Conservation (phyloP, 1,140 invertebrate genomes). For the Onthophagus taurus region DNA sequence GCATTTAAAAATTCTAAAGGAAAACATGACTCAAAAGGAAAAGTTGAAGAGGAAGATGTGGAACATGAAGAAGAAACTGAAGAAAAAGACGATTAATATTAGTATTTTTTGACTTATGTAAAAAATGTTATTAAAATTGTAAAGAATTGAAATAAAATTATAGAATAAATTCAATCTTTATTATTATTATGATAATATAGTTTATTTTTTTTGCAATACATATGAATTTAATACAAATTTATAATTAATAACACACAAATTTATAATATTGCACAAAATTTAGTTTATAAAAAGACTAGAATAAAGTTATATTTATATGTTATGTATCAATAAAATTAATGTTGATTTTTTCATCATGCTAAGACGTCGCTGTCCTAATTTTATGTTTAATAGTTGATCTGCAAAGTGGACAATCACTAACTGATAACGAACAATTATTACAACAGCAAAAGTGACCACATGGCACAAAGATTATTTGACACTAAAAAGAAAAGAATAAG, state of each 20-base stretch:
- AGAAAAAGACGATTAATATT: constrained; percentile 5
- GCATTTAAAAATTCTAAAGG: constrained; percentile 4
- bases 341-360: too few relatives aligned
- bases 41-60: constrained; percentile 3
- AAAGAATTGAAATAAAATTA: too few relatives aligned
- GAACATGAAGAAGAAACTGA: constrained; percentile 6
- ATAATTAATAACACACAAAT: too few relatives aligned
- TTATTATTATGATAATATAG: too few relatives aligned
- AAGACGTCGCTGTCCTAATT: constrained; percentile 42
- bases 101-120: background rate
- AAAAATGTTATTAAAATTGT: constrained; percentile 1
- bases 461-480: constrained; percentile 67
- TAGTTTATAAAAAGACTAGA: too few relatives aligned
- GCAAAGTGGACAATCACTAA: constrained; percentile 68
- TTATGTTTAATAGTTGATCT: constrained; percentile 55
- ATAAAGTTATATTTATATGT: too few relatives aligned
- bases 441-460: constrained; percentile 82
- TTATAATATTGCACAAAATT: too few relatives aligned
- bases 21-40: constrained; percentile 1
- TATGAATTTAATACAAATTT: too few relatives aligned
- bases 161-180: too few relatives aligned
- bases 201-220: too few relatives aligned
- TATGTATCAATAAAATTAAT: too few relatives aligned
- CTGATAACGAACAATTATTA: constrained; percentile 48
- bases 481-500: constrained; percentile 45